Percentiles rank a stretch among this genome's conserved stretches.
Conservation (phyloP, 2,113 vertebrate species). For the Sorex araneus region DNA sequence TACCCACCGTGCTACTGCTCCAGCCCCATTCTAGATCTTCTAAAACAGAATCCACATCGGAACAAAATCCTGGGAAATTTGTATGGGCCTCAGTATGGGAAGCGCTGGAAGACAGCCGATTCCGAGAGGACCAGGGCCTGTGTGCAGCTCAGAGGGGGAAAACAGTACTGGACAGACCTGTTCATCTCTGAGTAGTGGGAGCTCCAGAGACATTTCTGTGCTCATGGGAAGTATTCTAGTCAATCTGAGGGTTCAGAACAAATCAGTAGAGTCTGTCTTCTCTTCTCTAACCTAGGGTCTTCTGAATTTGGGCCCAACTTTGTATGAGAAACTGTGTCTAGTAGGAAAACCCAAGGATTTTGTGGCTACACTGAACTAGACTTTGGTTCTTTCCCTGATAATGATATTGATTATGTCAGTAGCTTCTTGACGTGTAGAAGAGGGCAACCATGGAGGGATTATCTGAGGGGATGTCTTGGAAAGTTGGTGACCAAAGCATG, state of each 20-base stretch:
- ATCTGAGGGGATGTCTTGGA: background rate
- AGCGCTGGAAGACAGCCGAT: background rate
- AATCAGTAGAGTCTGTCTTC: background rate
- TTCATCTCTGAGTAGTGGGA: background rate
- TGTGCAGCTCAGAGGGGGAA: background rate
- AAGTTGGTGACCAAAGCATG: background rate
- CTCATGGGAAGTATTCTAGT: background rate
- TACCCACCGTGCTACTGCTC: too few relatives aligned
- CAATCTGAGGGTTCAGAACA: background rate
- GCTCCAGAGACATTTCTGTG: background rate
- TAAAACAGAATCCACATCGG: constrained; percentile 13
- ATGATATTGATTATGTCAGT: background rate
- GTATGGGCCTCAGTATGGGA: background rate
- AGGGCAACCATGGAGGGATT: background rate
- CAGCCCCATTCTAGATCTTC: too few relatives aligned
- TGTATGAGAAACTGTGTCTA: background rate
- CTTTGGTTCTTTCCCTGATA: background rate
- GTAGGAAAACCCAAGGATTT: background rate
- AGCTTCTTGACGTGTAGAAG: background rate
- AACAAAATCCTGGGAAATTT: background rate
- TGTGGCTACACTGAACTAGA: background rate
- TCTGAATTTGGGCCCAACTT: background rate
- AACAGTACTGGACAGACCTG: too few relatives aligned
- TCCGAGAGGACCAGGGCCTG: background rate
- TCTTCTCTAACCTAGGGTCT: background rate